phyloP scores from a whole-genome alignment of 2,113 vertebrate species.

The Eulacestoma nigropectus region DNA sequence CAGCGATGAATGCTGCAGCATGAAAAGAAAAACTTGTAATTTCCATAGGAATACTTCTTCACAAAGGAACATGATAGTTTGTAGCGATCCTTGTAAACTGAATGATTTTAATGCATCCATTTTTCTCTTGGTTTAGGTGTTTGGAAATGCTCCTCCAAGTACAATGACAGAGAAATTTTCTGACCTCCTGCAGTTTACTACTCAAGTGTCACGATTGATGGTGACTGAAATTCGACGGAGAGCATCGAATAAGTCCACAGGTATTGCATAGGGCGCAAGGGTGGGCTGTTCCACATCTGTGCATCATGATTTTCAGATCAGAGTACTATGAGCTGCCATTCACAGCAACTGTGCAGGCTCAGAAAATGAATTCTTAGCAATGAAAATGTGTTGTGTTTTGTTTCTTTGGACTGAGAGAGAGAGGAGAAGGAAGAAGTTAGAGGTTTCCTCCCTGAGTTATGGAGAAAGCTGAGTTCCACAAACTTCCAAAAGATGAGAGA shows the following conservation, averaged over 20 bases:
- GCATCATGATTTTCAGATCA: background rate
- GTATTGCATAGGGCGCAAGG: conserved; percentile 55
- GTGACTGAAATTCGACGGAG: conserved; percentile 96
- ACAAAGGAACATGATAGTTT: background rate
- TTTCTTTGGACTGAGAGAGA: background rate
- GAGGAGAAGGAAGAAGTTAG: background rate
- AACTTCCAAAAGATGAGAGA: background rate
- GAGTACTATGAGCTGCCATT: background rate
- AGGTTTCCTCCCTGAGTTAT: background rate
- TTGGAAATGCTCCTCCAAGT: conserved; percentile 92
- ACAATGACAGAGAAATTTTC: conserved; percentile 98
- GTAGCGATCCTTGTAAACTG: background rate
- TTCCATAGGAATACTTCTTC: background rate
- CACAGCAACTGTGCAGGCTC: background rate
- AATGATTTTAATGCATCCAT: background rate
- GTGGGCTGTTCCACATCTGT: background rate
- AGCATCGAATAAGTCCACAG: conserved; percentile 98
- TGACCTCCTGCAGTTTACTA: conserved; percentile 98
- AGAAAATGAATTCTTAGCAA: background rate
- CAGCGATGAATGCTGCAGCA: background rate
- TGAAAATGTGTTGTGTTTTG: accelerated
- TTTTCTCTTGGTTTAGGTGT: conserved; percentile 78
- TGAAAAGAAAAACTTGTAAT: background rate
- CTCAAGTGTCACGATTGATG: conserved; percentile 96
- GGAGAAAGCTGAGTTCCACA: background rate